phyloP scores from a whole-genome alignment of 2,888 invertebrate species.

The Linnaemya tessellans region DNA sequence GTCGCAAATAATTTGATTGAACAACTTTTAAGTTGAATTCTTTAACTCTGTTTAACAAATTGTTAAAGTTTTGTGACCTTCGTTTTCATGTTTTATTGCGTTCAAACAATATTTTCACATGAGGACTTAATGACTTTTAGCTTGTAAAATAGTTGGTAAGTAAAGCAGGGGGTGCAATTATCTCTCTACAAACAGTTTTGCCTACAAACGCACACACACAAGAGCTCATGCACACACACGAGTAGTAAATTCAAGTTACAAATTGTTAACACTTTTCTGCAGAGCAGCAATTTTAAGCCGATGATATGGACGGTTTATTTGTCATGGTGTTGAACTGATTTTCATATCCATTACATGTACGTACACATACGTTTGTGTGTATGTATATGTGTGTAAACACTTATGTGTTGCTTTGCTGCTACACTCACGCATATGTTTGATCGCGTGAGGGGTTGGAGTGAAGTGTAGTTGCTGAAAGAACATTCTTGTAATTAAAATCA shows the following conservation, averaged over 20 bases:
- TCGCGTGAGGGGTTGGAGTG: not conserved
- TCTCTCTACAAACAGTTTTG: constrained; percentile 25
- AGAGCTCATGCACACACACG: not conserved
- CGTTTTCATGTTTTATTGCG: constrained; percentile 39
- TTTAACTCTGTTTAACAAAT: constrained; percentile 43
- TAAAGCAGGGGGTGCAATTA: constrained; percentile 49
- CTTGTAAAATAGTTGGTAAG: constrained; percentile 34
- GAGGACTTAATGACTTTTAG: constrained; percentile 66
- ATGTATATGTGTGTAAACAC: not conserved
- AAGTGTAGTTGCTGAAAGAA: constrained; percentile 2
- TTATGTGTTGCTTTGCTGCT: no score
- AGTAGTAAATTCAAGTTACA: not conserved
- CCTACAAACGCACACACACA: not conserved
- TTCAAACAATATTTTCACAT: constrained; percentile 56
- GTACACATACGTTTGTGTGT: not conserved
- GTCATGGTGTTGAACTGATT: constrained; percentile 58
- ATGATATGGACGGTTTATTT: constrained; percentile 67
- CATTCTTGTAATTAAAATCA: constrained; percentile 21
- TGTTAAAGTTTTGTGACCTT: constrained; percentile 63
- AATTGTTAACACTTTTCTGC: constrained; percentile 29
- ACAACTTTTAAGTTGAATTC: constrained; percentile 17
- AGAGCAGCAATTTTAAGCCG: constrained; percentile 20
- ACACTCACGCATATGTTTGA: not conserved
- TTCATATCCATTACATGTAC: not conserved
- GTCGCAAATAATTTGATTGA: not conserved